Evolutionary conservation across 2,113 vertebrate species (phyloP), one percentile per base, ranked within the genome.

Genomic region (Uria lomvia): DNA sequence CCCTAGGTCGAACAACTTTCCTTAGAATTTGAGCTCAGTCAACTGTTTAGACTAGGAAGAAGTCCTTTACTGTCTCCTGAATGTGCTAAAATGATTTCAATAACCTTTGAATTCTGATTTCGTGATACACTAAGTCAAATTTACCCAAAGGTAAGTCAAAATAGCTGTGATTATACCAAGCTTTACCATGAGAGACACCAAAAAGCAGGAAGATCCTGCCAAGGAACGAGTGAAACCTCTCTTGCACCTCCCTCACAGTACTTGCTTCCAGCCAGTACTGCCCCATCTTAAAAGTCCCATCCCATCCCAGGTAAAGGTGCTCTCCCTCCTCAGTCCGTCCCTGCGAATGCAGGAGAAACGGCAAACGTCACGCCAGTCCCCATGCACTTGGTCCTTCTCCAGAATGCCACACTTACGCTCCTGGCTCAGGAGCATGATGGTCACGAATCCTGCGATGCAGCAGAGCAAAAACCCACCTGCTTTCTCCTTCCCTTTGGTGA

Each of bases 271-370:
- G 47, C 27, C 56, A 65, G 6, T n/a, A 10, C 40, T n/a, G 32
- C 16, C 11, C 8, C 17, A 15, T 60, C 18, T 73, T 43, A 26
- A 8, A 66, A 73, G 34, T 11, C 23, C 38, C 26, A 9, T 15
- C 32, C 10, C 26, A 3, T 8, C 18, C 5, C 21, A 16, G 0
- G 0, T 40, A 42, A 63, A 34, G 20, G 23, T n/a, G n/a, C 38
- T 23, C 11, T 8, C 43, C 38, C 40, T 68, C 52, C 53, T 29
- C 60, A 8, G 40, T 8, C 60, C 30, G 24, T 22, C 30, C 7
- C 15, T 24, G 52, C 0, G 0, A 26, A 19, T 12, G 30, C 24
- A 58, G 4, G 12, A 20, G 19, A 7, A 82, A 27, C 0, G 9
- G 40, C n/a, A 68, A 16, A 58, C 5, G 17, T 38, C 43, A 56